Conservation (phyloP, 2,888 invertebrate species). For the Galerucella calmariensis region DNA sequence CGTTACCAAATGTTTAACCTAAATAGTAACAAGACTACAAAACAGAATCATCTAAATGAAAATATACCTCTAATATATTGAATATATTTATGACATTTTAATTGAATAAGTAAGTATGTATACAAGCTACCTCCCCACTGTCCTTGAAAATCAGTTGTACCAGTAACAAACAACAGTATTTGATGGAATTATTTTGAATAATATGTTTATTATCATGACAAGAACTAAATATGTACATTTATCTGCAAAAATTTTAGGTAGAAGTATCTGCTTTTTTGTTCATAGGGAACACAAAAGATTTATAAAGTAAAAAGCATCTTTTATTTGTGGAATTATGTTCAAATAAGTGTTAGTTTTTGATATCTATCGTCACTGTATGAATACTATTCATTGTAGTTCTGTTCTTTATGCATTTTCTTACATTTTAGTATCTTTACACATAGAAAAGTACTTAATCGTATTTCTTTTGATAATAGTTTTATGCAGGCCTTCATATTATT, state of each 20-base stretch:
- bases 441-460: too few relatives aligned
- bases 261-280: too few relatives aligned
- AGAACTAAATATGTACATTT: not conserved
- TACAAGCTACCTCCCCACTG: not conserved
- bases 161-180: not conserved
- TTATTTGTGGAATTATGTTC: not conserved
- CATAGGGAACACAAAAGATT: not conserved
- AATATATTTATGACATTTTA: not conserved
- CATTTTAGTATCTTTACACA: too few relatives aligned
- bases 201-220: not conserved
- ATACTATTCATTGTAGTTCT: too few relatives aligned
- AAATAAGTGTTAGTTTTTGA: not conserved
- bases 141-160: not conserved
- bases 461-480: too few relatives aligned
- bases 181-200: not conserved
- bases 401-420: too few relatives aligned
- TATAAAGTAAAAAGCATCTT: not conserved
- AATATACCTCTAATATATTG: not conserved
- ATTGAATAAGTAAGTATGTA: not conserved
- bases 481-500: too few relatives aligned
- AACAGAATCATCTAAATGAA: not conserved
- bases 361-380: not conserved
- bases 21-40: slow-evolving; percentile 10
- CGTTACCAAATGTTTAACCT: slow-evolving; percentile 28
- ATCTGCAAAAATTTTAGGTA: too few relatives aligned